A percentile compares a stretch with the other conserved stretches of the same genome.
Conservation (phyloP, 2,797 vertebrate genomes). For the Dicrostonyx torquatus region DNA sequence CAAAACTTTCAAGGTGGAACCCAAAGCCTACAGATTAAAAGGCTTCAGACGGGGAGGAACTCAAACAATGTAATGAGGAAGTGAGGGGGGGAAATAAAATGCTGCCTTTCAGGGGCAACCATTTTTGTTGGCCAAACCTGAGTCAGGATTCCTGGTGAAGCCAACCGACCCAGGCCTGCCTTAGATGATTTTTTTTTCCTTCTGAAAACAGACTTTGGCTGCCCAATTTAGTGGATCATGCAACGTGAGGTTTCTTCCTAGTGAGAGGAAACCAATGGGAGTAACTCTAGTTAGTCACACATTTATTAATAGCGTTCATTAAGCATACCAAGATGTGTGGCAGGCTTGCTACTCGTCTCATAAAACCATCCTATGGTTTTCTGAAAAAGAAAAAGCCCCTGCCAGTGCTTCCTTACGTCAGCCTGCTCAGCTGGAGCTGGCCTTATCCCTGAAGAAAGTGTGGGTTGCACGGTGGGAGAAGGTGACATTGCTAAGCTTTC, state of each 20-base stretch:
- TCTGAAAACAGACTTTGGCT: conserved; percentile 21
- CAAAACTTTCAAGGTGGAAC: conserved; percentile 63
- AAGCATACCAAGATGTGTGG: not conserved
- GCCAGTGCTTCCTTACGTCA: not conserved
- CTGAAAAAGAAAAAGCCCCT: not conserved
- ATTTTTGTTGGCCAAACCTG: conserved; percentile 4
- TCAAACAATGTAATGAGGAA: conserved; percentile 43
- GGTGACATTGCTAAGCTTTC: not conserved
- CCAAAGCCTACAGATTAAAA: conserved; percentile 44
- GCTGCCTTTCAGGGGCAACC: not conserved
- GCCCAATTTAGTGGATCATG: not conserved
- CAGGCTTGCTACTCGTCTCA: not conserved
- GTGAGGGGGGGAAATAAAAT: not conserved
- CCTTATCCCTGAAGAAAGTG: not conserved
- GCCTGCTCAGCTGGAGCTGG: not conserved
- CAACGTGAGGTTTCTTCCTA: not conserved
- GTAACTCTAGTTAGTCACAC: not conserved
- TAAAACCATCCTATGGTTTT: not conserved
- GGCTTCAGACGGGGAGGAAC: conserved; percentile 17
- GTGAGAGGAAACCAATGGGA: not conserved
- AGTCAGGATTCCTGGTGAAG: conserved; percentile 9
- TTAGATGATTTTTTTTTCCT: not conserved
- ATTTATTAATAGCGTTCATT: conserved; percentile 47
- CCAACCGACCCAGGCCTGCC: not conserved
- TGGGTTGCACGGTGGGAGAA: not conserved